Evolutionary conservation across 2,888 invertebrate genomes (phyloP), one percentile per base, ranked within the genome.

Genomic region (Erynnis tages): DNA sequence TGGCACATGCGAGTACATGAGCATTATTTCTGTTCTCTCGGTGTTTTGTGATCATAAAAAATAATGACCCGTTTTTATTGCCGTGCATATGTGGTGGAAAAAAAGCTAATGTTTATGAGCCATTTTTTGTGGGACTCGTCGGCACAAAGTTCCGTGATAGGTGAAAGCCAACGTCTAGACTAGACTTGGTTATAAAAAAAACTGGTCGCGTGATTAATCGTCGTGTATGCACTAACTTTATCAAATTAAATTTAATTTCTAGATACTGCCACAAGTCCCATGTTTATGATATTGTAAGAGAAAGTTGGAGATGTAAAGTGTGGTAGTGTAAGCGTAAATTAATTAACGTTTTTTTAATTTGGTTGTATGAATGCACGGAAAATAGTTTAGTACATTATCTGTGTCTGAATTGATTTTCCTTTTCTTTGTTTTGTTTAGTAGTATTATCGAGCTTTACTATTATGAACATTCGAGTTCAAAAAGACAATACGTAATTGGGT

Each of bases 101-200:
- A 50, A 54, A 53, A 35, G 34, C 10, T 40, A 27, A 46, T 52
- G 43, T 53, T 29, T 54, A 35, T 38, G 30, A 32, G 54, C 35
- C 41, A 5, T 47, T 55, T 56, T 54, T 58, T 55, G 50, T 53
- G 45, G 45, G 27, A 16, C 34, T 38, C 11, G 50, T 46, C 53
- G 30, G 14, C 40, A 37, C 49, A 46, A 45, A 57, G 54, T 60
- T 63, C 62, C 61, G 61, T 58, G 59, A 59, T 56, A 54, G 57
- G 59, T 59, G 63, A 63, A 61, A 61, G 59, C 54, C 44, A 30
- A 49, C 23, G 43, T 49, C 49, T 49, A 49, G 49, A 48, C 48
- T 13, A 13, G 19, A 27, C 38, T 25, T 30, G 17, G 16, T 7
- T 38, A 23, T 21, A 44, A 40, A 47, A 45, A 43, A 32, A 49